These are phyloP conservation scores for Cathartes aura DNA, from an alignment of 2,113 vertebrate genomes.

Conservation along the genomic window DNA sequence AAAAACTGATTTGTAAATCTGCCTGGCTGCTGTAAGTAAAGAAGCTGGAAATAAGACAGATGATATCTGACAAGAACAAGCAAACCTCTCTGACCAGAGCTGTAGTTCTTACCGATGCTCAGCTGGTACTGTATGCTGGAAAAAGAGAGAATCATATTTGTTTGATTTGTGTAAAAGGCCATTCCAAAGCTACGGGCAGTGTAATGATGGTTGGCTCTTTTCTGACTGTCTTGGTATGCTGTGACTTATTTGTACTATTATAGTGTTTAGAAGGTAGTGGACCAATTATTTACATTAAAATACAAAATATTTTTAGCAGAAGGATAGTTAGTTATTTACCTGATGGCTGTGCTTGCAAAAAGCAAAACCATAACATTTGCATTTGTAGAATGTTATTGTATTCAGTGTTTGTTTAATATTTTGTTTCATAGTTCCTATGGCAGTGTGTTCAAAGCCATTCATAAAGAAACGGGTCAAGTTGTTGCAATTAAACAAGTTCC, in stretches of 20 bases:
- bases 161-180: neutral
- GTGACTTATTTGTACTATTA: neutral
- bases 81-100: neutral
- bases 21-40: neutral
- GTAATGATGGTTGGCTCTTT: neutral
- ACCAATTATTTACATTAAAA: neutral
- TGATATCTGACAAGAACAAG: neutral
- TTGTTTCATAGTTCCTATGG: slow-evolving; percentile 87
- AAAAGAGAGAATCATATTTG: neutral
- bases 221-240: neutral
- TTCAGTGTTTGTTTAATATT: neutral
- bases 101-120: neutral
- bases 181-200: neutral
- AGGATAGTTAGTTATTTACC: neutral
- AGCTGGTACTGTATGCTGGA: neutral
- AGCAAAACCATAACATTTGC: neutral
- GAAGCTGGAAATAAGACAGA: neutral
- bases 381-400: neutral
- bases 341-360: neutral
- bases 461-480: slow-evolving; percentile 93
- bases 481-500: slow-evolving; percentile 97
- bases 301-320: neutral
- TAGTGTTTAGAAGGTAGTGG: neutral
- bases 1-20: neutral
- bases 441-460: slow-evolving; percentile 93